phyloP scores from a whole-genome alignment of 2,797 vertebrate species.

The Ctenosaura bakeri region DNA sequence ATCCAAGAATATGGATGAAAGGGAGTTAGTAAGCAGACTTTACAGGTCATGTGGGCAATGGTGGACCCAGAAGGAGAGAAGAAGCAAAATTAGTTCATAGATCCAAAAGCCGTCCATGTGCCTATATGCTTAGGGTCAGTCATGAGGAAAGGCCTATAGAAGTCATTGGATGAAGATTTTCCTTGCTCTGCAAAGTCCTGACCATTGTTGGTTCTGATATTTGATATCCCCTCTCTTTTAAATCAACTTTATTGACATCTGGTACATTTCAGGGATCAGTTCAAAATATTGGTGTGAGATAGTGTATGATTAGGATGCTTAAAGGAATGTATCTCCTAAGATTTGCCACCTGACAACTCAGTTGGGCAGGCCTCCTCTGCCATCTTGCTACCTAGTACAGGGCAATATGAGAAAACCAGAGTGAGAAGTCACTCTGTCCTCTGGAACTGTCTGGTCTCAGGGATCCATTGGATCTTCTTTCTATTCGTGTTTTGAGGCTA shows the following conservation, averaged over 20 bases:
- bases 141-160: too few species aligned
- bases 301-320: too few species aligned
- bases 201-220: too few species aligned
- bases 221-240: too few species aligned
- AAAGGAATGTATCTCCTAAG: too few species aligned
- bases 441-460: background rate
- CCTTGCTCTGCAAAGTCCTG: background rate
- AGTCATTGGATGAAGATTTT: background rate
- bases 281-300: too few species aligned
- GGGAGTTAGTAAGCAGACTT: background rate
- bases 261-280: too few species aligned
- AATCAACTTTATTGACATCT: too few species aligned
- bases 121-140: background rate
- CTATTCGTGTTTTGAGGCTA: background rate
- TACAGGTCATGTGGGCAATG: background rate
- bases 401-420: too few species aligned
- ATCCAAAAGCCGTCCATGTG: background rate
- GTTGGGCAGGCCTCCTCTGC: too few species aligned
- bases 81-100: background rate
- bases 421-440: background rate
- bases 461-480: background rate
- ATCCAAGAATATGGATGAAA: background rate
- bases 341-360: too few species aligned
- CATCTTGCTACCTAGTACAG: background rate
- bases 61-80: background rate